A percentile compares a stretch with the other conserved stretches of the same genome.
phyloP scores from a whole-genome alignment of 30 jellyfish, hydroid and myxozoan genomes.

The Nemopilema nomurai region DNA sequence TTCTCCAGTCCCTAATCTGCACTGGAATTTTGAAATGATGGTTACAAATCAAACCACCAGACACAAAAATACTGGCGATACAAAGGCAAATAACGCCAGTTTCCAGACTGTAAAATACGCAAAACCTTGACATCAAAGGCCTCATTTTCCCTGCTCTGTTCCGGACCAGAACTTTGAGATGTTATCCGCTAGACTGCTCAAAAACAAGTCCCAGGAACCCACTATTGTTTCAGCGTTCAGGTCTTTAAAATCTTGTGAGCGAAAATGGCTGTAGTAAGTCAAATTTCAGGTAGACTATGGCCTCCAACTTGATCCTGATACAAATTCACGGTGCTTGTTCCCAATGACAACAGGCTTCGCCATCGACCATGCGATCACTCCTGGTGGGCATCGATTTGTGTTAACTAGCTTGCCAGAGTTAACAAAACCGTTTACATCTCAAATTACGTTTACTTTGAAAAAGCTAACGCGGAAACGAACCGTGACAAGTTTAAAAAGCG shows the following conservation, averaged over 20 bases:
- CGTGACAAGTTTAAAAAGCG: not conserved
- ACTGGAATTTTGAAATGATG: slow-evolving; percentile 34
- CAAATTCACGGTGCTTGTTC: not conserved
- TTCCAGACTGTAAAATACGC: slow-evolving; percentile 54
- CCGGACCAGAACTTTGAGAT: not conserved
- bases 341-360: not conserved
- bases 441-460: not conserved
- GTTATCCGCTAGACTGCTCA: no score
- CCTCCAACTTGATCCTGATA: not conserved
- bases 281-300: not conserved
- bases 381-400: not conserved
- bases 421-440: not conserved
- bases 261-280: not conserved
- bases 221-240: not conserved
- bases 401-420: not conserved
- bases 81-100: slow-evolving; percentile 42
- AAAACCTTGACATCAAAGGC: slow-evolving; percentile 50
- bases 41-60: slow-evolving; percentile 60
- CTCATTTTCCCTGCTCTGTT: slow-evolving; percentile 18
- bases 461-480: not conserved
- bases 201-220: no score
- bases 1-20: slow-evolving; percentile 65
- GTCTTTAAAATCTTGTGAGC: not conserved
- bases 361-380: not conserved
- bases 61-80: slow-evolving; percentile 30